Base-by-base conservation (phyloP, 1,140 invertebrate genomes). In the Potamilus streckersoni region DNA sequence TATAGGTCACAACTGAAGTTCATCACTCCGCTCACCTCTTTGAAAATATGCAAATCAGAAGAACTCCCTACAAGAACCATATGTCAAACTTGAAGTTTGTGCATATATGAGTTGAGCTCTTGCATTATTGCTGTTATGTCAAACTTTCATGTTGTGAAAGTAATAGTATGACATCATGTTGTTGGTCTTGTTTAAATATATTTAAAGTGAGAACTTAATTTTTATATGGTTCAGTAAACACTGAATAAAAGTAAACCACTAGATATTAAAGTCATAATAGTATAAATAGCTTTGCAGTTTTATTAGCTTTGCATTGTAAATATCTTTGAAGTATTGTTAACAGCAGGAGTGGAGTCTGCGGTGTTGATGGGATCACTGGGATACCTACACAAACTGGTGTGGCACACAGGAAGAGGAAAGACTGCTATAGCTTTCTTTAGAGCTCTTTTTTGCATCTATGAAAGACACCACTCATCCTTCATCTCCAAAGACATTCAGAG, bases 401-500 rank as follows among this genome's bases (percentile, higher is more conserved):
- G 79, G 78, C 80, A 83, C 23, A 84, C 81, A 61, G 84, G 80
- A 58, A 81, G 79, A 69, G 74, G 76, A 6, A 55, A 71, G 57
- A 82, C 80, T 4, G 80, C 83, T 23, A 76, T 76, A 15, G 80
- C 77, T 12, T 65, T 85, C 20, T 85, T 84, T 69, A 78, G 80
- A 70, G 82, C 80, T 77, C 75, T 85, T 15, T 84, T 83, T 74
- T 73, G 67, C 55, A 81, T 83, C 67, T 84, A 84, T 65, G 78
- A 72, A n/a, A 64, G 78, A 20, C 84, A 85, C 27, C 79, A 82
- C 59, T 83, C 80, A 65, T 76, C 68, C 31, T 76, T 69, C 20
- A 80, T 85, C 62, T 79, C 82, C 31, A 71, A 82, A 56, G 81
- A 81, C 68, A 81, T 84, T n/a, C 80, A 84, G 65, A 81, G 81